Conservation (phyloP, 2,113 vertebrate species). For the Anguilla rostrata region DNA sequence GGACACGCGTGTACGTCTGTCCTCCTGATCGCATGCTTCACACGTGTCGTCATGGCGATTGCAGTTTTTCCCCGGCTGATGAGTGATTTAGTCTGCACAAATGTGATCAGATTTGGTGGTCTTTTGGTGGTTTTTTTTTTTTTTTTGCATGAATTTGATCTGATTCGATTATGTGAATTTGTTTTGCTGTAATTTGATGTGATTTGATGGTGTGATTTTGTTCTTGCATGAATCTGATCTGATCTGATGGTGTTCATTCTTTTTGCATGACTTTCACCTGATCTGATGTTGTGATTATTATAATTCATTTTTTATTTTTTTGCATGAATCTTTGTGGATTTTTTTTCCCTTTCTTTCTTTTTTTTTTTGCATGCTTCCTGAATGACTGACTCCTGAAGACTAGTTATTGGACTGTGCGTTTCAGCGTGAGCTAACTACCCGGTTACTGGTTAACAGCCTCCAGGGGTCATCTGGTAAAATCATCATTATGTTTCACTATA, state of each 20-base stretch:
- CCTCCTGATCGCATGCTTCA: neutral
- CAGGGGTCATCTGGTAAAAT: constrained; percentile 18
- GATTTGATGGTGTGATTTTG: neutral
- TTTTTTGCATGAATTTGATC: neutral
- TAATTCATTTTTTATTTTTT: neutral
- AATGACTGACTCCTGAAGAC: constrained; percentile 38
- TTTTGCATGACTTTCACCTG: no score
- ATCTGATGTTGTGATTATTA: no score
- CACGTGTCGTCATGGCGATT: neutral
- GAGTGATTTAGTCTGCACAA: no score
- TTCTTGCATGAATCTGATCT: neutral
- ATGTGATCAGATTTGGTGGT: neutral
- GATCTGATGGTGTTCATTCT: no score
- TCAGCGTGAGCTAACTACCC: constrained; percentile 25
- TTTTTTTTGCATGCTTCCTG: constrained; percentile 38
- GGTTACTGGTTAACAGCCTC: constrained; percentile 33
- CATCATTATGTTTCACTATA: constrained; percentile 7
- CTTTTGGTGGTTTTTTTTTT: neutral
- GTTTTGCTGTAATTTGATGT: neutral
- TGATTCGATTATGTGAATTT: neutral
- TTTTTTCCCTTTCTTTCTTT: constrained; percentile 21
- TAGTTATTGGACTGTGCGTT: constrained; percentile 15
- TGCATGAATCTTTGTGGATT: constrained; percentile 10
- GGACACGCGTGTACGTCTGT: no score
- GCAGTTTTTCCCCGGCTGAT: no score